Evolutionary conservation across 2,797 vertebrate species (phyloP).

Genomic region (Girardinus metallicus): DNA sequence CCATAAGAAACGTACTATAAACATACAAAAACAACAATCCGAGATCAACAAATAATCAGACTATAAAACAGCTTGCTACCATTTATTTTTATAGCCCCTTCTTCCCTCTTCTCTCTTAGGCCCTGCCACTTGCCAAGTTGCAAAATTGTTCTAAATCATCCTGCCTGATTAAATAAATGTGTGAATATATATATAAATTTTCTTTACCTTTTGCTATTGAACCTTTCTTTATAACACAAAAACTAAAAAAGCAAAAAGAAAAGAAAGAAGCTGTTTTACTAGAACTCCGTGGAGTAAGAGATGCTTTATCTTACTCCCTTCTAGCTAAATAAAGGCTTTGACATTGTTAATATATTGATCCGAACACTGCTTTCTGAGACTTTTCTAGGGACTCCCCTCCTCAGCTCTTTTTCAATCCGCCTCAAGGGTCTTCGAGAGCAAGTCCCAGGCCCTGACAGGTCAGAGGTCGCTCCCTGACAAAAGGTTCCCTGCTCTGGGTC

Average conservation of each 20-base stretch:
- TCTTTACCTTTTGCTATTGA: background rate
- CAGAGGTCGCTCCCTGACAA: constrained; percentile 69
- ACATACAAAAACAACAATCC: background rate
- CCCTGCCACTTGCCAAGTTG: background rate
- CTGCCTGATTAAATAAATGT: background rate
- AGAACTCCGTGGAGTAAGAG: background rate
- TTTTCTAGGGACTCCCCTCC: constrained; percentile 15
- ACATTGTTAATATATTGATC: constrained; percentile 1
- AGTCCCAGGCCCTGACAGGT: constrained; percentile 76
- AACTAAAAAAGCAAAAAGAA: background rate
- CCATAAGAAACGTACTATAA: background rate
- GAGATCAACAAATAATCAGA: background rate
- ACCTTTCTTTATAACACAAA: background rate
- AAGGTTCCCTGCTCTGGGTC: constrained; percentile 65
- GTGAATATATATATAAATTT: background rate
- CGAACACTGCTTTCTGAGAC: constrained; percentile 25
- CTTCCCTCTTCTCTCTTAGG: background rate
- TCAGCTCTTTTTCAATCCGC: constrained; percentile 48
- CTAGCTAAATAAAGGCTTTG: background rate
- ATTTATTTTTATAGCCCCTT: background rate
- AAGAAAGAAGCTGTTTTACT: background rate
- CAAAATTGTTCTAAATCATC: background rate
- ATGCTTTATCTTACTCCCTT: background rate
- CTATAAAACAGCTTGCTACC: background rate
- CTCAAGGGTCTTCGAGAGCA: constrained; percentile 53